A percentile compares a stretch with the other conserved stretches of the same genome.
phyloP scores from a whole-genome alignment of 2,113 vertebrate species.

The Nannospalax galili region DNA sequence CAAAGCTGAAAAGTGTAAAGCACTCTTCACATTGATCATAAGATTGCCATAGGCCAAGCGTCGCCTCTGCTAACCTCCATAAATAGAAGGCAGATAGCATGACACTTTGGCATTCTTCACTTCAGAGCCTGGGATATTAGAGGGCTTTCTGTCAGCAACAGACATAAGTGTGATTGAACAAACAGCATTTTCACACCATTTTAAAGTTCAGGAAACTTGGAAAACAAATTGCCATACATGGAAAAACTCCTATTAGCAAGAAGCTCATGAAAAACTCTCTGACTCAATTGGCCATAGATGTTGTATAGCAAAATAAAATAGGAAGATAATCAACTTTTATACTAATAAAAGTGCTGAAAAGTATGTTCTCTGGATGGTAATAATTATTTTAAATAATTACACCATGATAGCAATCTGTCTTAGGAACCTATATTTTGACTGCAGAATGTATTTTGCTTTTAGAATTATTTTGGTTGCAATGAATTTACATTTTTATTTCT shows the following conservation, averaged over 20 bases:
- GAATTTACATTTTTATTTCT: conserved; percentile 62
- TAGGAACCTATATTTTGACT: conserved; percentile 38
- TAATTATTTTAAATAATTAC: conserved; percentile 64
- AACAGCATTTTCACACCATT: background rate
- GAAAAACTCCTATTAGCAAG: conserved; percentile 54
- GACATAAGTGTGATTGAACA: background rate
- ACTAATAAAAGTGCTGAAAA: conserved; percentile 63
- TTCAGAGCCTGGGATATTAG: background rate
- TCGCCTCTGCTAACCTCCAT: background rate
- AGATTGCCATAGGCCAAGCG: background rate
- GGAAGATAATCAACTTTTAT: conserved; percentile 64
- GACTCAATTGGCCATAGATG: conserved; percentile 53
- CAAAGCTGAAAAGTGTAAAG: background rate
- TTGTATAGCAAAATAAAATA: conserved; percentile 42
- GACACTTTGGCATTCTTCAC: background rate
- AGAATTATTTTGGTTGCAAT: conserved; percentile 56
- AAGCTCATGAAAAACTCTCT: conserved; percentile 38
- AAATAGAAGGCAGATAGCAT: background rate
- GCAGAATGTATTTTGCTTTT: conserved; percentile 34
- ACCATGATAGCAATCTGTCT: conserved; percentile 13
- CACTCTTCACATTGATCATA: background rate
- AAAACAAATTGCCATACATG: conserved; percentile 23
- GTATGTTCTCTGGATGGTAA: conserved; percentile 28
- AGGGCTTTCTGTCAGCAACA: background rate
- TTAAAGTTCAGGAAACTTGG: conserved; percentile 11